Evolutionary conservation across 2,888 invertebrate species (phyloP), one percentile per base, ranked within the genome.

Genomic region (Chorisops tibialis): DNA sequence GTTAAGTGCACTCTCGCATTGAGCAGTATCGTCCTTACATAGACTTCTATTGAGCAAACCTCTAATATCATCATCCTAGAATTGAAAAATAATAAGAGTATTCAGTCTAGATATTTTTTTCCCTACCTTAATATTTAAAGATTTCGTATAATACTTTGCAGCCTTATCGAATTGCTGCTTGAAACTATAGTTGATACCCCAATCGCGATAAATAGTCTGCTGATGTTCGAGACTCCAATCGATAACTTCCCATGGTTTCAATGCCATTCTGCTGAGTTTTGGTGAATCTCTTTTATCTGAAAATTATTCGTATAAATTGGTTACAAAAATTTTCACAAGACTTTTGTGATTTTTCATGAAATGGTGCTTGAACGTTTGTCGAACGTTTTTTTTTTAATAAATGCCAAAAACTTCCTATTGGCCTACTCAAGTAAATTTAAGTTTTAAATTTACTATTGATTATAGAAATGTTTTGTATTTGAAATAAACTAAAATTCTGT

Each of bases 191-290:
- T 74, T 74, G 1, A 69, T 66, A 3, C 74, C 76, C 76, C 76
- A 76, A 30, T 75, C 76, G 4, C 72, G 69, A 14, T 74, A 76
- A 14, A 77, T 72, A n/a, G 70, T 60, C 63, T 74, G 75, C n/a
- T 72, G 69, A 3, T 73, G 68, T 41, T 74, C 73, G 0, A 68
- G 67, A 11, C 66, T 67, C 70, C 73, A 72, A 11, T 71, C 71
- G 6, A 75, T 67, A 19, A 69, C 70, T 16, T 69, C 65, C 74
- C 74, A 74, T 18, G 68, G 68, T 18, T 54, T 49, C 12, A 22
- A 4, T 12, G 35, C 18, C 49, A 49, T 59, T 16, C 19, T 47
- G 6, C n/a, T 41, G 3, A n/a, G n/a, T 9, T 30, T 30, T 30
- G 30, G 30, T 30, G 5, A 9, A 30, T 30, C 30, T n/a, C 16